phyloP scores from a whole-genome alignment of 2,113 vertebrate species.

The Myotis davidii region DNA sequence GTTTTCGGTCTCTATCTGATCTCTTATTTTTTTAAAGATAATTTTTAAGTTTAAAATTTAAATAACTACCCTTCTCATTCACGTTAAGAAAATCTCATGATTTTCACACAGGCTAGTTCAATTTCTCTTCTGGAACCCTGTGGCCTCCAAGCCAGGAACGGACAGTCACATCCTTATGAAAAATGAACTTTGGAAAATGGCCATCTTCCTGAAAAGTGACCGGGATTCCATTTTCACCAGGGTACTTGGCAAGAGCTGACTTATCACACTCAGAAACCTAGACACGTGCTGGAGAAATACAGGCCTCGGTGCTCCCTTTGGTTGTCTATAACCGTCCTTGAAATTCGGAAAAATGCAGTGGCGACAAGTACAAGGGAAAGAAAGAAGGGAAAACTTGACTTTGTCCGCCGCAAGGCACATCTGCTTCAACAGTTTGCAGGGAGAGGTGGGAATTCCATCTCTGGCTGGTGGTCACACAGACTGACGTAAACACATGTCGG shows the following conservation, averaged over 20 bases:
- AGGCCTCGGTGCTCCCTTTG: not conserved
- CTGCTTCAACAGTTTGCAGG: not conserved
- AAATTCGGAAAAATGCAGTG: slow-evolving; percentile 53
- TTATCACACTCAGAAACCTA: not conserved
- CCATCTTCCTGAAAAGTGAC: not conserved
- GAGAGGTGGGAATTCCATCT: not conserved
- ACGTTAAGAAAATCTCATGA: not conserved
- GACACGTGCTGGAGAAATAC: not conserved
- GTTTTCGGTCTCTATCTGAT: not conserved
- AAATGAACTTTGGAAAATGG: not conserved
- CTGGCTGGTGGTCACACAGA: not conserved
- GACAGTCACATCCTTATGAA: not conserved
- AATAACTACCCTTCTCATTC: not conserved
- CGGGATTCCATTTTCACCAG: not conserved
- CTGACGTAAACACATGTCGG: not conserved
- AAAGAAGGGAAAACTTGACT: not conserved
- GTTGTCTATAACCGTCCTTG: not conserved
- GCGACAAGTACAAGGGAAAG: not conserved
- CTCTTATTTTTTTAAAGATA: slow-evolving; percentile 54
- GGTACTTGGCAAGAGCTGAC: not conserved
- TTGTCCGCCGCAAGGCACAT: not conserved
- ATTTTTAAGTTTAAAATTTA: not conserved
- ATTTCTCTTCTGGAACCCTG: not conserved
- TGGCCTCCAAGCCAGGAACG: not conserved
- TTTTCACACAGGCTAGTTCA: not conserved